Base-by-base conservation (phyloP, 2,113 vertebrate genomes). In the Xenus cinereus region DNA sequence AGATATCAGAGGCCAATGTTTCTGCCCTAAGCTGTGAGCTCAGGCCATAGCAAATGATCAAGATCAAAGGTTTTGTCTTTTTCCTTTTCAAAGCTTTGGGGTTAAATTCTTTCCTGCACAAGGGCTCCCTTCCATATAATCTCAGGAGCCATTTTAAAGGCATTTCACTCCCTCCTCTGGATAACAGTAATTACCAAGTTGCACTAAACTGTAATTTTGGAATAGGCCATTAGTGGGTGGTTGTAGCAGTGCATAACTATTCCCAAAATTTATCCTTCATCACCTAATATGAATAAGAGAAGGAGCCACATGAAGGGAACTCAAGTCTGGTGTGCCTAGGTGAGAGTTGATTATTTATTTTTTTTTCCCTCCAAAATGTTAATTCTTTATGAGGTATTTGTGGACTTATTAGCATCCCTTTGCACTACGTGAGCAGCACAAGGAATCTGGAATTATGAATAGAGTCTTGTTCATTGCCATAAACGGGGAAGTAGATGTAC, bases 41-140 rank as follows among this genome's bases (percentile, higher is more conserved):
- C 56, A 51, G 72, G 88, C 64, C 6, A 0, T 32, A 75, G 74
- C 53, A 84, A 95, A 89, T 64, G 18, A 87, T 76, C 84, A 76
- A 90, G 89, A 95, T 87, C 86, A 91, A 96, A 93, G 80, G 63
- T 82, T 95, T 91, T 30, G 8, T 14, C 71, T 56, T 87, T 86
- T 84, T 82, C 37, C 37, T 87, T 91, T 75, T 77, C 83, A 57
- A 75, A 87, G 73, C 56, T 81, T 50, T 50, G 39, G 64, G 48
- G 64, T 90, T 87, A 84, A 66, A 59, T 51, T 85, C 45, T 92
- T 84, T 66, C 32, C 57, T 28, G 28, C 7, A 4, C 0, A 4
- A 89, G 37, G 53, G 14, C 20, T 92, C 76, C 10, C 30, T 94
- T 84, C 79, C 48, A 8, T 46, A 50, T 62, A 50, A 39, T 45